Evolutionary conservation across 2,113 vertebrate species (phyloP).

Genomic region (Gadus chalcogrammus): DNA sequence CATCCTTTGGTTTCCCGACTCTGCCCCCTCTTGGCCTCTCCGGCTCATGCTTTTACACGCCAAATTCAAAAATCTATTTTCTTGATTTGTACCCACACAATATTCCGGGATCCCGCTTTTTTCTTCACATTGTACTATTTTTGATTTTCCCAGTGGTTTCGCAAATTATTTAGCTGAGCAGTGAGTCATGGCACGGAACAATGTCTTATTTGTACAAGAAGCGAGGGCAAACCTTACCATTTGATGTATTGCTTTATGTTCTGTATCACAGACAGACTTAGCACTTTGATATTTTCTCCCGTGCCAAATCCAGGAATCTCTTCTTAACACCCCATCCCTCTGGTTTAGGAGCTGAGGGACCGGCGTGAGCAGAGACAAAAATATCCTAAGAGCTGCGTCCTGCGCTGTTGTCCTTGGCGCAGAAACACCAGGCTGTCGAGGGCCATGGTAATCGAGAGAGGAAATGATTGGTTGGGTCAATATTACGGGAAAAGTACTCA

Average conservation of each 20-base stretch:
- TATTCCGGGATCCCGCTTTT: too few relatives aligned
- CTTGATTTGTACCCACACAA: too few relatives aligned
- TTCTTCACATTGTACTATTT: too few relatives aligned
- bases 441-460: constrained; percentile 44
- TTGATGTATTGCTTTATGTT: constrained; percentile 45
- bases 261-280: constrained; percentile 37
- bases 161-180: constrained; percentile 21
- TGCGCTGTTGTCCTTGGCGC: constrained; percentile 54
- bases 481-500: constrained; percentile 62
- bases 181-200: constrained; percentile 17
- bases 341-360: not conserved
- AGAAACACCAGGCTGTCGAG: constrained; percentile 45
- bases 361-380: constrained; percentile 25
- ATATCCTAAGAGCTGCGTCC: constrained; percentile 44
- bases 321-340: constrained; percentile 27
- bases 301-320: constrained; percentile 34
- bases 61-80: too few relatives aligned
- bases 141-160: constrained; percentile 5
- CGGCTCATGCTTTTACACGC: not conserved
- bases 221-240: constrained; percentile 28
- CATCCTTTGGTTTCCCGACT: constrained; percentile 18
- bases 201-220: constrained; percentile 40
- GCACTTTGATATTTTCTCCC: constrained; percentile 33
- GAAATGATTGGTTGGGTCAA: constrained; percentile 62
- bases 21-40: not conserved